Percentiles rank a stretch among this genome's conserved stretches.
phyloP scores from a whole-genome alignment of 2,797 vertebrate species.

The Adelosebastes latens region DNA sequence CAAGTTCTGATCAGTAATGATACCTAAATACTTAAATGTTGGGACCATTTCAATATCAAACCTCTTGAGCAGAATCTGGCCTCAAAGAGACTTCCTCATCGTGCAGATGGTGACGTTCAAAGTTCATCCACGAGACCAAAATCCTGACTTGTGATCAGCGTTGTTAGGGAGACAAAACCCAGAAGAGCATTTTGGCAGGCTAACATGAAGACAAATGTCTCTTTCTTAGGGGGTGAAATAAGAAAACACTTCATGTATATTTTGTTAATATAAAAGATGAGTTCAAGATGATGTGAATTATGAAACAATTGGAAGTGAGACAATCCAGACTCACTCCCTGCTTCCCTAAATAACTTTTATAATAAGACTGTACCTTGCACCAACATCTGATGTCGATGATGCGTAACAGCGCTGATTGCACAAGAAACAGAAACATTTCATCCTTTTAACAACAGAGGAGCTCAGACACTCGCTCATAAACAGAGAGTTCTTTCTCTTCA shows the following conservation, averaged over 20 bases:
- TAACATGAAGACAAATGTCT: conserved; percentile 44
- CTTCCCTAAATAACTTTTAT: conserved; percentile 18
- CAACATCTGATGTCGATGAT: conserved; percentile 22
- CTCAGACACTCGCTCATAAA: not conserved
- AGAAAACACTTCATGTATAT: not conserved
- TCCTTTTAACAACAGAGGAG: not conserved
- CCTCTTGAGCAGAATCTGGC: not conserved
- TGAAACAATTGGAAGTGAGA: conserved; percentile 3
- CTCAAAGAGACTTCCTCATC: not conserved
- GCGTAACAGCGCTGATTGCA: conserved; percentile 8
- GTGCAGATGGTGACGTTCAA: not conserved
- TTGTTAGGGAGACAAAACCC: conserved; percentile 49
- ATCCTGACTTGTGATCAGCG: conserved; percentile 10
- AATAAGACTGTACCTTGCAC: not conserved
- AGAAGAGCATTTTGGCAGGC: conserved; percentile 26
- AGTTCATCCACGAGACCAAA: conserved; percentile 10
- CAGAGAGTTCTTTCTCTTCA: not conserved
- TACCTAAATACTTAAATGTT: no score
- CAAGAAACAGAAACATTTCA: conserved; percentile 15
- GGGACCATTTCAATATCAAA: no score
- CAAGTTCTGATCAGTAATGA: no score
- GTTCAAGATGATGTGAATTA: not conserved
- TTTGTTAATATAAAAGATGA: not conserved
- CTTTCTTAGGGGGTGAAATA: not conserved
- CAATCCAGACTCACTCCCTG: not conserved